phyloP scores from a whole-genome alignment of 2,888 invertebrate species.

The Sarcophaga rosellei region DNA sequence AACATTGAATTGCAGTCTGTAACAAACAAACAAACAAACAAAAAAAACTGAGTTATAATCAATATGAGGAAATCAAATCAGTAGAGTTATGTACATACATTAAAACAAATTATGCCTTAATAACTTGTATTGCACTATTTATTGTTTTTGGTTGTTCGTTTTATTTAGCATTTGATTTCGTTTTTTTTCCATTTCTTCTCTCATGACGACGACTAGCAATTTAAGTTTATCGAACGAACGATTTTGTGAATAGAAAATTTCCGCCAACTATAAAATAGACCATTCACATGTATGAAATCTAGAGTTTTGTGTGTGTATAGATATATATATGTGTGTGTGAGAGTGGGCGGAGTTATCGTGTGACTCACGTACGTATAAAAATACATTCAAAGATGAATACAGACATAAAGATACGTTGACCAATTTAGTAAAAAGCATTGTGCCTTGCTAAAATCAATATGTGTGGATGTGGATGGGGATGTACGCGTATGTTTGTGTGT shows the following conservation, averaged over 20 bases:
- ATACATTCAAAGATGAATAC: slow-evolving; percentile 45
- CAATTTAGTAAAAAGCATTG: slow-evolving; percentile 68
- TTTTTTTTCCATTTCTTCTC: background rate
- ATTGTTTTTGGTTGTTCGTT: slow-evolving; percentile 1
- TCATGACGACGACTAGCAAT: slow-evolving; percentile 56
- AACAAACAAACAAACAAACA: too few species aligned
- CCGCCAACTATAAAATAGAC: slow-evolving; percentile 43
- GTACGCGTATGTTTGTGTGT: slow-evolving; percentile 45
- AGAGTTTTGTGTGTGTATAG: slow-evolving; percentile 2
- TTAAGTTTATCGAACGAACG: slow-evolving; percentile 59
- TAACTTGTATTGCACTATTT: background rate
- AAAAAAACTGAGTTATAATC: too few species aligned
- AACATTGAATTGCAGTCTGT: too few species aligned
- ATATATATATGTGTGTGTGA: slow-evolving; percentile 6
- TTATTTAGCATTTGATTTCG: background rate
- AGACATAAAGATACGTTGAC: slow-evolving; percentile 66
- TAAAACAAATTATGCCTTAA: background rate
- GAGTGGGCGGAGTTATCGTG: slow-evolving; percentile 64
- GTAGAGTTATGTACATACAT: background rate
- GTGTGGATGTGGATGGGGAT: slow-evolving; percentile 39
- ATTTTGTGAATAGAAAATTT: slow-evolving; percentile 54
- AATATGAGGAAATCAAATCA: background rate
- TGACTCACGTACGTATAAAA: slow-evolving; percentile 52
- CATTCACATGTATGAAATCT: slow-evolving; percentile 15
- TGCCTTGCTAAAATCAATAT: slow-evolving; percentile 67